phyloP scores from a whole-genome alignment of 2,888 invertebrate species.

The Conomelus anceps region DNA sequence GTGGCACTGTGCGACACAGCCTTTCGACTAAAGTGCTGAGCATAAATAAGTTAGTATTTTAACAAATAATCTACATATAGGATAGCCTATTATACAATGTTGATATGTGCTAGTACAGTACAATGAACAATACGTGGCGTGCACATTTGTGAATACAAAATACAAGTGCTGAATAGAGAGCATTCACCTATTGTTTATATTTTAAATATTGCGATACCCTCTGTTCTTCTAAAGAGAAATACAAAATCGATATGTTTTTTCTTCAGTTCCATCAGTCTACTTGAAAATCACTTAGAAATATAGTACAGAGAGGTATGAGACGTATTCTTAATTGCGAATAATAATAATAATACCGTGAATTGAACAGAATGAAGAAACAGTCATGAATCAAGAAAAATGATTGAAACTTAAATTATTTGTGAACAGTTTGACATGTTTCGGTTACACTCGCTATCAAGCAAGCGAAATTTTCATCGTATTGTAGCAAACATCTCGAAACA shows the following conservation, averaged over 20 bases:
- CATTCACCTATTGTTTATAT: background rate
- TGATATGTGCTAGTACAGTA: background rate
- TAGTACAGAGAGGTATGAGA: background rate
- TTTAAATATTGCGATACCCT: background rate
- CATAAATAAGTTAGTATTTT: background rate
- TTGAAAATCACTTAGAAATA: background rate
- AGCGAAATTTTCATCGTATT: background rate
- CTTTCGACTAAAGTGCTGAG: background rate
- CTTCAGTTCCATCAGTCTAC: background rate
- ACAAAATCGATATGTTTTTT: background rate
- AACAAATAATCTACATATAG: background rate
- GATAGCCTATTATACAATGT: background rate
- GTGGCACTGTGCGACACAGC: conserved; percentile 24
- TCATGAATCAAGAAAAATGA: background rate
- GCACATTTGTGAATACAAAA: background rate
- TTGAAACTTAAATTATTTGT: background rate
- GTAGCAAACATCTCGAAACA: background rate
- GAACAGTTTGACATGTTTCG: background rate
- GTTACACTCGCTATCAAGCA: background rate
- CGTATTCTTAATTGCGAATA: background rate
- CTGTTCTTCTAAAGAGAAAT: background rate
- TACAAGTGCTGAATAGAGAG: background rate
- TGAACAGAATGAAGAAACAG: background rate
- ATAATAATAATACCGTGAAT: no score
- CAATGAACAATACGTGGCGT: background rate